phyloP scores from a whole-genome alignment of 2,113 vertebrate genomes.

The Callipepla squamata region DNA sequence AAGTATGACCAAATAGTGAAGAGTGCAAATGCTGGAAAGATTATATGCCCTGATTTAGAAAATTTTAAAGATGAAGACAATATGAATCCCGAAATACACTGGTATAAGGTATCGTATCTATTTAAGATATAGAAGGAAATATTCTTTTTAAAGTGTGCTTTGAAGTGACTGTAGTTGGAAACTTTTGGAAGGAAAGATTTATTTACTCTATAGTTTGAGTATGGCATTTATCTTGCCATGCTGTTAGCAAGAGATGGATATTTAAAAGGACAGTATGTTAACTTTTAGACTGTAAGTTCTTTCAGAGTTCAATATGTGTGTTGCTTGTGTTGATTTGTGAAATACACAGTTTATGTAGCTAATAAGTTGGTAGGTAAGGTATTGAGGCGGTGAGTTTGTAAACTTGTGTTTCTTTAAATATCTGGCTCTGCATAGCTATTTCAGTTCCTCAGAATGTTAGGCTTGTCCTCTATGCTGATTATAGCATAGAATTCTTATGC shows the following conservation, averaged over 20 bases:
- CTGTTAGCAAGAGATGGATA: neutral
- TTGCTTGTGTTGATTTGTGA: neutral
- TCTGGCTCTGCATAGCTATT: neutral
- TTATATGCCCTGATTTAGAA: conserved; percentile 82
- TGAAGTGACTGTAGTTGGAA: neutral
- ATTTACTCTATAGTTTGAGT: neutral
- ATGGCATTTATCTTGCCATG: neutral
- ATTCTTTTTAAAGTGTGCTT: neutral
- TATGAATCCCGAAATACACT: conserved; percentile 71
- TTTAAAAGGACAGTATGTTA: neutral
- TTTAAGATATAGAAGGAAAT: neutral
- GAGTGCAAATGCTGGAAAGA: neutral
- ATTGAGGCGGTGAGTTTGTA: neutral
- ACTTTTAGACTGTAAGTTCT: neutral
- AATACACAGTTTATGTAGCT: neutral
- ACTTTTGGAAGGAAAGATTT: neutral
- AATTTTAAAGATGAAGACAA: conserved; percentile 73
- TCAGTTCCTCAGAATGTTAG: neutral
- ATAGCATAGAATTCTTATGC: neutral
- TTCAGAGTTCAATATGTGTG: neutral
- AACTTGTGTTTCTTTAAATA: neutral
- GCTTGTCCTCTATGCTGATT: neutral
- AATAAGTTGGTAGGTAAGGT: neutral
- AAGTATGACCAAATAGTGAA: conserved; percentile 48
- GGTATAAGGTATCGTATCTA: conserved; percentile 84